Evolutionary conservation across 2,113 vertebrate genomes (phyloP).

Genomic region (Proterorhinus semilunaris): DNA sequence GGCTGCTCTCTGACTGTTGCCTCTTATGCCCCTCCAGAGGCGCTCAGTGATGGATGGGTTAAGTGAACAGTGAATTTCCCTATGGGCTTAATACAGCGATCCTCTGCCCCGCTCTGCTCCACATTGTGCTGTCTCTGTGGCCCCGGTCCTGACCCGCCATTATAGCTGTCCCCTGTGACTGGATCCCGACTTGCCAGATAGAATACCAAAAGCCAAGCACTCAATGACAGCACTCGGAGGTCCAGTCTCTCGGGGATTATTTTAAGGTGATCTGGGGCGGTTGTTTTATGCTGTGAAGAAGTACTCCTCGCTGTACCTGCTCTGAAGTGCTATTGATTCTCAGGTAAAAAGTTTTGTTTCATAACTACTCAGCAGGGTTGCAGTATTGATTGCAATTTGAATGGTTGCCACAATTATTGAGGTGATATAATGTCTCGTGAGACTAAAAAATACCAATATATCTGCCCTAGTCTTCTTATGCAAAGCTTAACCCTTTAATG

Average conservation of each 20-base stretch:
- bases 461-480: no score
- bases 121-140: not conserved
- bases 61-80: conserved; percentile 2
- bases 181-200: not conserved
- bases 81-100: not conserved
- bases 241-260: not conserved
- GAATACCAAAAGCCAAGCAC: not conserved
- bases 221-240: not conserved
- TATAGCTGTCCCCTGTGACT: not conserved
- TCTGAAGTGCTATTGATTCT: not conserved
- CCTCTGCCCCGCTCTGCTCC: not conserved
- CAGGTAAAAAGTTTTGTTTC: not conserved
- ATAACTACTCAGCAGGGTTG: no score
- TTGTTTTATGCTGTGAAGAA: not conserved
- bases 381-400: no score
- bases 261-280: not conserved
- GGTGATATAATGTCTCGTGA: no score
- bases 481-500: no score
- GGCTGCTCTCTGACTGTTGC: not conserved
- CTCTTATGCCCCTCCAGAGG: not conserved
- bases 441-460: no score
- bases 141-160: not conserved
- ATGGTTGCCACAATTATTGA: no score
- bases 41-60: not conserved
- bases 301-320: not conserved